Conservation (phyloP, 2,113 vertebrate species). For the Paradisaea rubra region DNA sequence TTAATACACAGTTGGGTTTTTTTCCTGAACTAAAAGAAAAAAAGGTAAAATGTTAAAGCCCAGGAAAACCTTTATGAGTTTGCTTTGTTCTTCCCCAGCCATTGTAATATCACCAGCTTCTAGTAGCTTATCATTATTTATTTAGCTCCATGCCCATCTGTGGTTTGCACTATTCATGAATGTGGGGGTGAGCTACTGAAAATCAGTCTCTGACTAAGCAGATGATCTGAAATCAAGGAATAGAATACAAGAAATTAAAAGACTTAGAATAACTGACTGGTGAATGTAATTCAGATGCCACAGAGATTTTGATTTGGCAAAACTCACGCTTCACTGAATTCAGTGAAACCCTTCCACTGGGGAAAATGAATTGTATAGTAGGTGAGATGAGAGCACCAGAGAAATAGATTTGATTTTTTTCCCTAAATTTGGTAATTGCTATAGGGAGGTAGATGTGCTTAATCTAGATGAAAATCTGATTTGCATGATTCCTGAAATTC, state of each 20-base stretch:
- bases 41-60: neutral
- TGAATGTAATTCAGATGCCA: neutral
- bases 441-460: neutral
- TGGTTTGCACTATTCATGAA: neutral
- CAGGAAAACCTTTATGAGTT: neutral
- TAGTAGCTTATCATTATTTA: neutral
- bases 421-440: neutral
- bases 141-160: neutral
- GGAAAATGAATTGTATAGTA: neutral
- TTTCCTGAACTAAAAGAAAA: neutral
- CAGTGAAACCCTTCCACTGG: neutral
- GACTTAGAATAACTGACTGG: neutral
- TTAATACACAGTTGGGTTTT: neutral
- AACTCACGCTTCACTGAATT: neutral
- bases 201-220: neutral
- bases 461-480: neutral
- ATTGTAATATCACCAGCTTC: neutral
- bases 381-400: neutral
- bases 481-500: neutral
- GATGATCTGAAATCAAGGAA: neutral
- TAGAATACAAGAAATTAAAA: neutral
- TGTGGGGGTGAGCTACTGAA: neutral
- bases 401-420: neutral
- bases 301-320: neutral
- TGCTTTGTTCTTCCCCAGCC: neutral